Evolutionary conservation across 2,113 vertebrate species (phyloP).

Genomic region (Pelecanoides urinatrix): DNA sequence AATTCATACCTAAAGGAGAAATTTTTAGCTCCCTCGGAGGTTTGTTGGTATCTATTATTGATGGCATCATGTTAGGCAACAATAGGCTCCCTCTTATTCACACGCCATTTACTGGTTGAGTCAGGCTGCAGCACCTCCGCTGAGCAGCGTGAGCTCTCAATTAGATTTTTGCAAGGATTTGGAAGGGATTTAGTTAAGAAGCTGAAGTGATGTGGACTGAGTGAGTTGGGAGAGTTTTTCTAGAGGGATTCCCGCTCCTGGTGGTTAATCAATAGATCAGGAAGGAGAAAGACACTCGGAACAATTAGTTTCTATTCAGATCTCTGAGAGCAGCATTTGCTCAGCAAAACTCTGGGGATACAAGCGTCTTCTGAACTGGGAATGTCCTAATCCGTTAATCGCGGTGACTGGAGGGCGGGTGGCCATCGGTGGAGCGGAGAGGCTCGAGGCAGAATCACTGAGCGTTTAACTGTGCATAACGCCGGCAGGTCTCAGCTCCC

Average conservation of each 20-base stretch:
- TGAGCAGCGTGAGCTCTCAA: constrained; percentile 71
- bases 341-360: background rate
- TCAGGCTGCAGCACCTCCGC: constrained; percentile 63
- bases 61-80: constrained; percentile 80
- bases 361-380: background rate
- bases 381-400: accelerated
- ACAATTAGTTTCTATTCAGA: background rate
- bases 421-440: background rate
- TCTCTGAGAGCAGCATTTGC: background rate
- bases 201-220: constrained; percentile 54
- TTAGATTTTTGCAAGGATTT: constrained; percentile 72
- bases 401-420: background rate
- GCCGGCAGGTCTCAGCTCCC: background rate
- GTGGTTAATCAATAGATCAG: constrained; percentile 39
- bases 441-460: background rate
- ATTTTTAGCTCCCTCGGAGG: constrained; percentile 82
- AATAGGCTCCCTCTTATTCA: constrained; percentile 74
- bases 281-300: background rate
- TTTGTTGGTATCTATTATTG: constrained; percentile 87
- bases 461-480: background rate
- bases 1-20: constrained; percentile 88
- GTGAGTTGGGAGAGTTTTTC: constrained; percentile 47
- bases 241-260: background rate
- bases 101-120: constrained; percentile 76
- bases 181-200: constrained; percentile 65